These are phyloP conservation scores for Atrichornis clamosus DNA, from an alignment of 2,113 vertebrate species.

Conservation along the genomic window DNA sequence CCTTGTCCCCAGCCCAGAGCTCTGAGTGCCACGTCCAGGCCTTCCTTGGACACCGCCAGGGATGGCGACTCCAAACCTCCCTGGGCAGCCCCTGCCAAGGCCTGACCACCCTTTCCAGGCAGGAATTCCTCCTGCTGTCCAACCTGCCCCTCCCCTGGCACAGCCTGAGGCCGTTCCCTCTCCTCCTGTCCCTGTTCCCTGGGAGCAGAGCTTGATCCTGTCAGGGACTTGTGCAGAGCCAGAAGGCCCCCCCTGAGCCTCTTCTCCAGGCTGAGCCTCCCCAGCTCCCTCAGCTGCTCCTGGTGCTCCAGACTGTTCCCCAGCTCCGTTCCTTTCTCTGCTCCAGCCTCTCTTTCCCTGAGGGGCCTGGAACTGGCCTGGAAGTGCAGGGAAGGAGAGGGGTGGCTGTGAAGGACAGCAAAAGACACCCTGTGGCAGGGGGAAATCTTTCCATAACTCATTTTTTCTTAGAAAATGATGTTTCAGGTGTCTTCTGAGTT, in stretches of 20 bases:
- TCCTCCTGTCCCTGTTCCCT: not conserved
- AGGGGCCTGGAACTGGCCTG: rapidly evolving
- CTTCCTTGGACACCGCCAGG: not conserved
- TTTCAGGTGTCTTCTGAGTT: not conserved
- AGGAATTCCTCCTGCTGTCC: not conserved
- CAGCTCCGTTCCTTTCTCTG: not conserved
- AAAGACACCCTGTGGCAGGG: rapidly evolving
- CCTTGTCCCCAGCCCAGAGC: not conserved
- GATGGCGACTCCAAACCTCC: not conserved
- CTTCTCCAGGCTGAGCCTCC: not conserved
- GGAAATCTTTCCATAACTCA: not conserved
- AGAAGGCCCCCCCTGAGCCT: not conserved
- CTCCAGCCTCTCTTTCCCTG: not conserved
- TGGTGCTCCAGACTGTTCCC: not conserved
- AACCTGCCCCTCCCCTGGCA: not conserved
- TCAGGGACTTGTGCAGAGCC: not conserved
- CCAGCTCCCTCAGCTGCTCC: not conserved
- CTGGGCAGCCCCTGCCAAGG: not conserved
- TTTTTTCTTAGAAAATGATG: not conserved
- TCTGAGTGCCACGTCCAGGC: not conserved
- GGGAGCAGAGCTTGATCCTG: not conserved
- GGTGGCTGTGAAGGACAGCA: not conserved
- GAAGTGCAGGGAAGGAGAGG: not conserved
- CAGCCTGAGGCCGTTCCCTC: not conserved
- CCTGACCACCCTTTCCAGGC: not conserved